Base-by-base conservation (phyloP, 2,888 invertebrate species). In the Diaperis boleti region DNA sequence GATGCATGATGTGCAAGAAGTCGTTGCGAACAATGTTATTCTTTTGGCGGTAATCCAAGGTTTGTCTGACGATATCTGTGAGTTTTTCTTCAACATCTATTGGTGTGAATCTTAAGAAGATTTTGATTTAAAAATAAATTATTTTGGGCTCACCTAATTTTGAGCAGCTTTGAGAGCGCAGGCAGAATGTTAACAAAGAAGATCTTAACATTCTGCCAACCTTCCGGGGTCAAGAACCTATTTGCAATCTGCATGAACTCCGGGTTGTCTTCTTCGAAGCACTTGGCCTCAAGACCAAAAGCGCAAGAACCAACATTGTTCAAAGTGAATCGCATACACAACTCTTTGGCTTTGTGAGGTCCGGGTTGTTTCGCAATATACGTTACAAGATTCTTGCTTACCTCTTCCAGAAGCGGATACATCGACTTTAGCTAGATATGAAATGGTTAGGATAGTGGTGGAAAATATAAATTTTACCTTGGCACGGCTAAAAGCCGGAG, bases 401-500 rank as follows among this genome's bases (percentile, higher is more conserved):
- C 83, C 13, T 82, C 78, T n/a, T 76, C 73, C 5, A 86, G 80
- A 1, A 85, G 75, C 0, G 83, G 80, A 62, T 83, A 84, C 20
- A 26, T 29, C 3, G 31, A 33, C 39, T 37, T 45, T 75, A 84
- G 83, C 45, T 45, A 13, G 6, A 45, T 10, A 6, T 3, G 2
- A n/a, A 41, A 17, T 41, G 5, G 15, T 3, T 7, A 14, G 1
- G 3, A 8, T 15, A 5, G 37, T 13, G 13, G 6, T 37, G 5
- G 3, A 13, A 37, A 13, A 37, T 37, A 4, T 13, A 7, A 13
- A 8, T 54, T 4, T 10, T 37, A 37, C 37, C 62, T 85, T 83
- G 35, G 80, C 81, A 7, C 78, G 74, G 1, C 85, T 84, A 18
- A 87, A 81, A 1, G 82, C 83, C 0, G 85, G 80, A 1, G 85